phyloP scores from a whole-genome alignment of 2,113 vertebrate genomes.

The Ciconia maguari region DNA sequence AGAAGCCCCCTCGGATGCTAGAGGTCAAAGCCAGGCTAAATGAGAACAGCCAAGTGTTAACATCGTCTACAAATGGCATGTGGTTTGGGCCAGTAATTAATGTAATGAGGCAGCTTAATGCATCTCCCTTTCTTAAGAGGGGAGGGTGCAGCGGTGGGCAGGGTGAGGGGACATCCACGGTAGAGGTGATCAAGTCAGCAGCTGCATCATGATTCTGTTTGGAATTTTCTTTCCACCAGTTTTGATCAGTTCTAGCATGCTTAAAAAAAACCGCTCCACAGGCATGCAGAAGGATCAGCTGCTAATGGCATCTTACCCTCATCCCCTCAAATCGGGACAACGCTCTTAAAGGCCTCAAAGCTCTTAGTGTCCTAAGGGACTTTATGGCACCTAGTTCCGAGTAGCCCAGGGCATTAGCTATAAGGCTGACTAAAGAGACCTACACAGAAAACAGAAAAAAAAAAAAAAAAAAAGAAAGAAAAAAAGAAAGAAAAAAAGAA shows the following conservation, averaged over 20 bases:
- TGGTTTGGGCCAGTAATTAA: slow-evolving; percentile 74
- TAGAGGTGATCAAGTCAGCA: slow-evolving; percentile 75
- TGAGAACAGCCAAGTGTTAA: slow-evolving; percentile 86
- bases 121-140: slow-evolving; percentile 68
- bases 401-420: slow-evolving; percentile 99
- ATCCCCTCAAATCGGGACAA: slow-evolving; percentile 99
- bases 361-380: slow-evolving; percentile 99
- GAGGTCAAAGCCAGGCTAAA: slow-evolving; percentile 89
- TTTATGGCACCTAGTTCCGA: slow-evolving; percentile 99
- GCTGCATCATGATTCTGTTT: slow-evolving; percentile 90
- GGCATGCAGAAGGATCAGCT: slow-evolving; percentile 99
- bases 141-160: slow-evolving; percentile 67
- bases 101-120: slow-evolving; percentile 94
- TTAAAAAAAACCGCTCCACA: slow-evolving; percentile 85
- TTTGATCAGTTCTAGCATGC: slow-evolving; percentile 99
- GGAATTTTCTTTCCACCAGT: slow-evolving; percentile 71
- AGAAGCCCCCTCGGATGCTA: slow-evolving; percentile 84
- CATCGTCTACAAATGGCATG: slow-evolving; percentile 82
- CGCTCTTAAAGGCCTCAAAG: slow-evolving; percentile 99
- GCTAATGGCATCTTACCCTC: slow-evolving; percentile 99
- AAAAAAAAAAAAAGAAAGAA: slow-evolving; percentile 81
- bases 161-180: slow-evolving; percentile 58
- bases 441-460: slow-evolving; percentile 96
- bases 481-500: slow-evolving; percentile 80
- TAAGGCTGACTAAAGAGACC: slow-evolving; percentile 99